Evolutionary conservation across 2,113 vertebrate genomes (phyloP).

Genomic region (Oenanthe melanoleuca): DNA sequence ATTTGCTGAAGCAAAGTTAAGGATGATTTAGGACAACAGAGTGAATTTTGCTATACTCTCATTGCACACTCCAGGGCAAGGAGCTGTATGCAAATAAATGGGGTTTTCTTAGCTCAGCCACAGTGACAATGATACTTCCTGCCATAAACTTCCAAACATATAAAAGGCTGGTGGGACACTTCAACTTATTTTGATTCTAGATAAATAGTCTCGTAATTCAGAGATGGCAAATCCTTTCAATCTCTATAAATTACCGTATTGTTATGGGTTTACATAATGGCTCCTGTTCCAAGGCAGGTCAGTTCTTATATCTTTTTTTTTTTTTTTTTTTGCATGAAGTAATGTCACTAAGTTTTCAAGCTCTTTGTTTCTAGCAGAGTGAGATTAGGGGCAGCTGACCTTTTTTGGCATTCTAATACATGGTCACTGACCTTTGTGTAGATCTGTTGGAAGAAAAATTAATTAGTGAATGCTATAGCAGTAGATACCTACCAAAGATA

Average conservation of each 20-base stretch:
- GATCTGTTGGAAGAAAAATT: background rate
- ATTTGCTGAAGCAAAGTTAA: background rate
- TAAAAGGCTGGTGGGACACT: background rate
- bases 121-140: background rate
- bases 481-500: background rate
- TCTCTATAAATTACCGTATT: background rate
- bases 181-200: background rate
- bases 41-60: background rate
- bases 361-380: background rate
- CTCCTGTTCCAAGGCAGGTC: background rate
- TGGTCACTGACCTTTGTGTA: background rate
- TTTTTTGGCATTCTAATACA: background rate
- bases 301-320: background rate
- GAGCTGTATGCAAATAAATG: background rate
- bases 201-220: background rate
- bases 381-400: background rate
- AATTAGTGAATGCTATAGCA: background rate
- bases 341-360: slow-evolving; percentile 1
- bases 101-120: background rate
- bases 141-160: background rate
- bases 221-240: background rate
- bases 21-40: background rate
- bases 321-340: background rate
- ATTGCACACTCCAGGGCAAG: background rate
- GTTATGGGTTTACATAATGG: background rate